Evolutionary conservation across 2,888 invertebrate genomes (phyloP).

Genomic region (Abscondita cerata): DNA sequence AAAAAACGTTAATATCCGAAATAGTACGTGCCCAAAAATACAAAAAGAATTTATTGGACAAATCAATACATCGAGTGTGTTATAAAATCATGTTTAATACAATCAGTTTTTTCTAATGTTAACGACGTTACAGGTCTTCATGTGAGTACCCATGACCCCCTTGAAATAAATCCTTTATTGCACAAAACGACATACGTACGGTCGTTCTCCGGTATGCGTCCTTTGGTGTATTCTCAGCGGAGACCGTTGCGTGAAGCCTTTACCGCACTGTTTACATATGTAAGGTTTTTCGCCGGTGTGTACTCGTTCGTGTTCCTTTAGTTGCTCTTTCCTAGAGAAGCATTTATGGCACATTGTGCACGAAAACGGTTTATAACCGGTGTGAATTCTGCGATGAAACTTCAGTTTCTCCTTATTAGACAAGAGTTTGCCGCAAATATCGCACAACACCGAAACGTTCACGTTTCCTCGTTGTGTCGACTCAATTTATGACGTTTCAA

Average conservation of each 20-base stretch:
- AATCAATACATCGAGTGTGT: no score
- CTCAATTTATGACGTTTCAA: conserved; percentile 56
- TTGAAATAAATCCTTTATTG: conserved; percentile 65
- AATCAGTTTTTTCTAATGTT: not conserved
- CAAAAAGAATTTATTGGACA: no score
- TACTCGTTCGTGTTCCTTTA: conserved; percentile 61
- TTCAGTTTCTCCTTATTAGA: conserved; percentile 62
- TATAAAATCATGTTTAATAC: not conserved
- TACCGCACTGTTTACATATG: conserved; percentile 51
- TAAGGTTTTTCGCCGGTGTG: conserved; percentile 63
- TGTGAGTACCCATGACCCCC: conserved; percentile 51
- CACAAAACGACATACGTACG: conserved; percentile 65
- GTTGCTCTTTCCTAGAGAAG: conserved; percentile 58
- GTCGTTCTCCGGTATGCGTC: conserved; percentile 67
- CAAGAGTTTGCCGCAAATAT: conserved; percentile 65
- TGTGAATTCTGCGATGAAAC: conserved; percentile 57
- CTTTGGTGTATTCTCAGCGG: conserved; percentile 66
- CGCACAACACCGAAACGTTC: conserved; percentile 61
- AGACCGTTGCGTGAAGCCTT: conserved; percentile 66
- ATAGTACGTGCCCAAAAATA: no score
- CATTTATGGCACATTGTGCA: conserved; percentile 65
- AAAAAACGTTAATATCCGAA: no score
- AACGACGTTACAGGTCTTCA: conserved; percentile 40
- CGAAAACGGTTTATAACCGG: conserved; percentile 56
- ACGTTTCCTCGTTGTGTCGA: conserved; percentile 57